A percentile compares a stretch with the other conserved stretches of the same genome.
Conservation (phyloP, 2,113 vertebrate species). For the Oreocharis arfaki region DNA sequence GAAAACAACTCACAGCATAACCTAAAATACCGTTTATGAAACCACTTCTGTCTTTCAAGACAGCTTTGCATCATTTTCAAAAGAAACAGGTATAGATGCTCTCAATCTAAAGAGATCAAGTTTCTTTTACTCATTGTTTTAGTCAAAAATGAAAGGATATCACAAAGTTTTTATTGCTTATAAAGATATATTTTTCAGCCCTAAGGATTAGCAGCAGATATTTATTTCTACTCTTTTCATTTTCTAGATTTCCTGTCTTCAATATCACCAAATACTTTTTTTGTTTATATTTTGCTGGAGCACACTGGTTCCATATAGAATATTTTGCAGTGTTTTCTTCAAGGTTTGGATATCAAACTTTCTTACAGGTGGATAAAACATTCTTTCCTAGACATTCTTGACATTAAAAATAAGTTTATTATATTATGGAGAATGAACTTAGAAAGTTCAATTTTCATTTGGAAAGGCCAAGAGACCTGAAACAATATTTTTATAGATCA, state of each 20-base stretch:
- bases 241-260: not conserved
- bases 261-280: not conserved
- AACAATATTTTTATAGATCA: constrained; percentile 38
- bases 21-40: not conserved
- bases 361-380: not conserved
- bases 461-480: not conserved
- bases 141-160: not conserved
- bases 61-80: not conserved
- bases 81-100: not conserved
- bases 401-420: not conserved
- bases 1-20: not conserved
- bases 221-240: not conserved
- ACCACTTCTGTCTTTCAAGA: not conserved
- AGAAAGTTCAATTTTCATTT: not conserved
- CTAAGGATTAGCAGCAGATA: not conserved
- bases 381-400: not conserved
- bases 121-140: not conserved
- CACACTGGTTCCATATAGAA: not conserved
- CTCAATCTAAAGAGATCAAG: not conserved
- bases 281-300: not conserved
- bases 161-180: not conserved
- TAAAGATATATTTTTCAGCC: not conserved
- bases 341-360: not conserved
- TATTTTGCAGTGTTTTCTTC: not conserved
- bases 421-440: not conserved